Base-by-base conservation (phyloP, 2,888 invertebrate genomes). In the Epinotia ramella region DNA sequence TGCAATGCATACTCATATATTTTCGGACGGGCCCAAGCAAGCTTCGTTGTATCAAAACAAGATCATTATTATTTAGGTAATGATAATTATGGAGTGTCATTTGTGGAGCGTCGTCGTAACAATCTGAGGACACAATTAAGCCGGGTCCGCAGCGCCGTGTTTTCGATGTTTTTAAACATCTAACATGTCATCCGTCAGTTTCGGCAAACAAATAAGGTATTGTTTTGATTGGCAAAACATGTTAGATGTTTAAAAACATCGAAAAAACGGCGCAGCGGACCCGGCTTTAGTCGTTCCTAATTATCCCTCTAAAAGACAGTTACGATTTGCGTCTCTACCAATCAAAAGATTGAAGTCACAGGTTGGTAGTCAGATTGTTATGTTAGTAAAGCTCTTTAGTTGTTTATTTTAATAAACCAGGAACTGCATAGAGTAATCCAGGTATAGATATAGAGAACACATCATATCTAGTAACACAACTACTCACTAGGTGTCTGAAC, bases 31-130 rank as follows among this genome's bases (percentile, higher is more conserved):
- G 75, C 65, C 65, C 49, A 53, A 66, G 28, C 44, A 71, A 66
- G 75, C 70, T 75, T 75, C 70, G 70, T 60, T 75, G 75, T 60
- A 70, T 75, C 53, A 75, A 53, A 72, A 57, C 57, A 60, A 64
- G 56, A 53, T 53, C 28, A 49, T 46, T 40, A n/a, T 5, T 18
- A 18, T 57, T 24, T 11, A 2, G 24, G 24, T 2, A 28, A 28
- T 28, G 24, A 28, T 28, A 28, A 3, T 28, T 28, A 53, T n/a
- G n/a, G n/a, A 53, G 16, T 53, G n/a, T 13, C 16, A 53, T 53
- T n/a, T 53, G n/a, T 53, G 53, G 53, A n/a, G n/a, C n/a, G n/a
- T 53, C n/a, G n/a, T n/a, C 7, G 13, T 53, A 53, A 53, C 53
- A 53, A 53, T 53, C n/a, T 53, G 16, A 49, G 3, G 49, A 16